Conservation (phyloP, 2,797 vertebrate genomes). For the Bovichtus variegatus region DNA sequence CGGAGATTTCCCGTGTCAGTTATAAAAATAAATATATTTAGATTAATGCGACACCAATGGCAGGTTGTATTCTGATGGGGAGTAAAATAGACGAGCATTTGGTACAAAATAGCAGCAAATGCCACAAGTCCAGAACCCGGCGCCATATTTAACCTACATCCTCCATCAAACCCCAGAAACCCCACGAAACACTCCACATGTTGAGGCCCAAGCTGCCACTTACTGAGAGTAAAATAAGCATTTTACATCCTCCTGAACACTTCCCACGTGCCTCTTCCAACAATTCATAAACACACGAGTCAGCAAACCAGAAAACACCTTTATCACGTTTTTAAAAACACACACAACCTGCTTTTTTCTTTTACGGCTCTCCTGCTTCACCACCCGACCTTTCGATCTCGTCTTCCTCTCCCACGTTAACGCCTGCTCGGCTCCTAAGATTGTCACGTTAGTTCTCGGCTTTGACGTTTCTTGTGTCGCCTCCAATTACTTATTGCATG, state of each 20-base stretch:
- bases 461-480: no score
- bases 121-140: slow-evolving; percentile 29
- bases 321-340: slow-evolving; percentile 41
- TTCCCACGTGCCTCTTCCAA: slow-evolving; percentile 70
- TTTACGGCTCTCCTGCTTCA: slow-evolving; percentile 48
- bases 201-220: slow-evolving; percentile 44
- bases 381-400: slow-evolving; percentile 54
- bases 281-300: slow-evolving; percentile 70
- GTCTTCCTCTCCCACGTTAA: slow-evolving; percentile 46
- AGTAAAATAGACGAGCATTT: slow-evolving; percentile 34
- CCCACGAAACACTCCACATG: slow-evolving; percentile 29
- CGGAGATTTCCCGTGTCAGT: slow-evolving; percentile 47
- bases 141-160: slow-evolving; percentile 20
- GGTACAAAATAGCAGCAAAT: slow-evolving; percentile 55
- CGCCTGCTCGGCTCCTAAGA: slow-evolving; percentile 64
- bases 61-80: slow-evolving; percentile 21
- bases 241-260: slow-evolving; percentile 69
- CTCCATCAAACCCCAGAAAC: slow-evolving; percentile 26
- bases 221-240: slow-evolving; percentile 52
- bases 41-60: slow-evolving; percentile 39
- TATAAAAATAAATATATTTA: slow-evolving; percentile 76
- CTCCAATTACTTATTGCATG: slow-evolving; percentile 42
- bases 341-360: slow-evolving; percentile 50
- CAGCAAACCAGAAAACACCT: slow-evolving; percentile 74
- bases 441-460: slow-evolving; percentile 66